phyloP scores from a whole-genome alignment of 2,113 vertebrate species.

The Mugil cephalus region DNA sequence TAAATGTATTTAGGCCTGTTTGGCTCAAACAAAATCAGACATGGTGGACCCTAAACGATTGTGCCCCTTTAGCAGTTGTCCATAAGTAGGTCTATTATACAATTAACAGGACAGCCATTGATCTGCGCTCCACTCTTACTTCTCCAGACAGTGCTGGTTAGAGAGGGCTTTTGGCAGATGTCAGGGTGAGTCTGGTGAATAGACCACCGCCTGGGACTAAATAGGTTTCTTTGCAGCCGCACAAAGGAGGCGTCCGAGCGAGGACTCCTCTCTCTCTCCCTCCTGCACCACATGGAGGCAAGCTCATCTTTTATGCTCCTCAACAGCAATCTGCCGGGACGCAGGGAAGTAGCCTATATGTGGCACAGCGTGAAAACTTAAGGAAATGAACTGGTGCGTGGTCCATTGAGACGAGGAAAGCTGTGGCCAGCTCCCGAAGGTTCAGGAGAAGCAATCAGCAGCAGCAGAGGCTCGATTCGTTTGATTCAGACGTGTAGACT shows the following conservation, averaged over 20 bases:
- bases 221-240: slow-evolving; percentile 76
- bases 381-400: slow-evolving; percentile 65
- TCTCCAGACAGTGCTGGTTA: slow-evolving; percentile 69
- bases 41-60: slow-evolving; percentile 76
- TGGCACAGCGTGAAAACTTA: slow-evolving; percentile 68
- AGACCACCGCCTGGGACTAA: slow-evolving; percentile 81
- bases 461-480: slow-evolving; percentile 38
- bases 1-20: slow-evolving; percentile 92
- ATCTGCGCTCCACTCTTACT: slow-evolving; percentile 63
- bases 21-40: slow-evolving; percentile 87
- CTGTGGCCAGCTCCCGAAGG: slow-evolving; percentile 55
- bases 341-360: slow-evolving; percentile 57
- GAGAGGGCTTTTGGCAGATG: slow-evolving; percentile 89
- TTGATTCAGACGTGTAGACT: slow-evolving; percentile 58
- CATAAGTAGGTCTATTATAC: slow-evolving; percentile 79
- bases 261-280: slow-evolving; percentile 75
- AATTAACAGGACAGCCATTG: slow-evolving; percentile 80
- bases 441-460: slow-evolving; percentile 64
- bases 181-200: slow-evolving; percentile 80
- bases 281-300: slow-evolving; percentile 63
- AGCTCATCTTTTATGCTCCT: slow-evolving; percentile 65
- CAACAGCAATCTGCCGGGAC: slow-evolving; percentile 63
- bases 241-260: slow-evolving; percentile 91
- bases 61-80: slow-evolving; percentile 74
- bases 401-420: slow-evolving; percentile 64